Percentiles rank a stretch among this genome's conserved stretches.
phyloP scores from a whole-genome alignment of 2,113 vertebrate genomes.

The Ailurus styani region DNA sequence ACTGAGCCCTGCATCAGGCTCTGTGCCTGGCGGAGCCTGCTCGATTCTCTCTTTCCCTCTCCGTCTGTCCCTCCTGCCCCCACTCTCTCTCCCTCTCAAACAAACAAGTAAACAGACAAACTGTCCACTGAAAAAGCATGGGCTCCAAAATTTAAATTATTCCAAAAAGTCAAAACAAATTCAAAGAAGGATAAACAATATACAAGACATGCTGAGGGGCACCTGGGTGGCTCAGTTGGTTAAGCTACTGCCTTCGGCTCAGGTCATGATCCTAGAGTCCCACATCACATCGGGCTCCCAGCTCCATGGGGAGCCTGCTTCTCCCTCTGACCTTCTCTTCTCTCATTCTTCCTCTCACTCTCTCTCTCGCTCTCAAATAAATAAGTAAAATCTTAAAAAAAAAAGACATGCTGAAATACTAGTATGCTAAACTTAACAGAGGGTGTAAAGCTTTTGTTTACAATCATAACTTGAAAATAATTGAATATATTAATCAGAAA shows the following conservation, averaged over 20 bases:
- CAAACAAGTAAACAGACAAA: background rate
- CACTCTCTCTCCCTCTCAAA: background rate
- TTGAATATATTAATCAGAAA: background rate
- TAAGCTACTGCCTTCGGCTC: too few relatives aligned
- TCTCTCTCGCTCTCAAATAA: too few relatives aligned
- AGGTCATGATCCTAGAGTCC: too few relatives aligned
- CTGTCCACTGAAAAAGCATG: background rate
- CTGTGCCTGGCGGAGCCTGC: background rate
- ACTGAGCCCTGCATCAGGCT: background rate
- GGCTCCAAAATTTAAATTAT: background rate
- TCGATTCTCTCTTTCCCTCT: background rate
- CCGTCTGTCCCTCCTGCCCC: background rate
- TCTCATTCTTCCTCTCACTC: too few relatives aligned
- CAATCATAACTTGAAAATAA: background rate
- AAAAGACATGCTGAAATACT: background rate
- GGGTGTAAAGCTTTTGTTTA: background rate
- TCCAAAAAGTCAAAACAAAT: background rate
- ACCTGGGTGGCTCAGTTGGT: too few relatives aligned
- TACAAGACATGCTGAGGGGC: background rate
- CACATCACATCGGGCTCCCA: too few relatives aligned
- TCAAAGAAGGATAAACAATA: background rate
- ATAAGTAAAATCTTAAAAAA: too few relatives aligned
- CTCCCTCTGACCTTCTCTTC: too few relatives aligned
- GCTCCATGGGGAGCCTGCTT: too few relatives aligned
- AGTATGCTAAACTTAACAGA: background rate